Percentiles rank a stretch among this genome's conserved stretches.
These are phyloP conservation scores for Cyprichromis sp. DNA, from an alignment of 2,113 vertebrate genomes.

Conservation along the genomic window DNA sequence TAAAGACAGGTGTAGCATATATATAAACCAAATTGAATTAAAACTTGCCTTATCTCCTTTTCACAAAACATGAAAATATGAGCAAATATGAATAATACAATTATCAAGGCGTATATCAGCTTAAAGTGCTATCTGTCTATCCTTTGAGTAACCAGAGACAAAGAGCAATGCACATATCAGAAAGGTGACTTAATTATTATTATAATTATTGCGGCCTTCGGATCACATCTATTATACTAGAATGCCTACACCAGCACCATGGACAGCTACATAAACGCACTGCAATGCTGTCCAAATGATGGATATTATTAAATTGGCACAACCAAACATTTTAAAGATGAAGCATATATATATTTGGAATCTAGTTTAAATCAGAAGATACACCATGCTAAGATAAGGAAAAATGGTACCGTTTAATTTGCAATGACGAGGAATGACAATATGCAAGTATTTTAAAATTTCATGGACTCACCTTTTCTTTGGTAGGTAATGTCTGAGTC, in stretches of 20 bases:
- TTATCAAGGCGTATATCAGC: not conserved
- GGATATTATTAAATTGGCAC: not conserved
- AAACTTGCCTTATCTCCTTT: accelerated
- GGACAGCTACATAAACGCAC: not conserved
- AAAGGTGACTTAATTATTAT: not conserved
- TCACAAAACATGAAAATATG: not conserved
- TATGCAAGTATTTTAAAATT: not conserved
- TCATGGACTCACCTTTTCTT: not conserved
- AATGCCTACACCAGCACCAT: slow-evolving; percentile 2
- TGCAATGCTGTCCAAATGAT: not conserved
- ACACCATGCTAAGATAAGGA: not conserved
- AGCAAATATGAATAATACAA: not conserved
- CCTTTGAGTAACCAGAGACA: not conserved
- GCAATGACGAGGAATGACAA: not conserved
- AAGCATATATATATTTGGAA: not conserved
- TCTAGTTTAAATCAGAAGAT: not conserved
- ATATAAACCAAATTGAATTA: not conserved
- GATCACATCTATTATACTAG: not conserved
- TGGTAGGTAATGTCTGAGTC: not conserved
- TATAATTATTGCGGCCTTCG: not conserved
- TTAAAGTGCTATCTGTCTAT: not conserved
- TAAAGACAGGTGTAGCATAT: not conserved
- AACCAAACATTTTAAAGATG: not conserved
- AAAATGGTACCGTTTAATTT: not conserved
- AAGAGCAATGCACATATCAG: not conserved